These are phyloP conservation scores for Erinaceus europaeus DNA, from an alignment of 2,113 vertebrate species.

Conservation along the genomic window DNA sequence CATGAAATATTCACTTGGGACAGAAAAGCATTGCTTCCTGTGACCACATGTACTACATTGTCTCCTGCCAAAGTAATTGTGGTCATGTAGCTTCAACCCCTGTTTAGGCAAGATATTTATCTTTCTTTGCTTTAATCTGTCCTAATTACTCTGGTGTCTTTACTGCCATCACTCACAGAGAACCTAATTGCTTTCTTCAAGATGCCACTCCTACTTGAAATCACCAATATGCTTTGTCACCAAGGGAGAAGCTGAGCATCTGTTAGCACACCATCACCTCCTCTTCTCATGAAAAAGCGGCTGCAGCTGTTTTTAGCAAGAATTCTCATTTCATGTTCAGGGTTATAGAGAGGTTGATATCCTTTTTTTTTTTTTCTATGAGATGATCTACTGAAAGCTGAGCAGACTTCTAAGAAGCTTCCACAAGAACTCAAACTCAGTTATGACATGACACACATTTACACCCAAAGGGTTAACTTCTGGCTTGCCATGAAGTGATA, in stretches of 20 bases:
- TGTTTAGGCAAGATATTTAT: conserved; percentile 16
- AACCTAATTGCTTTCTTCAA: conserved; percentile 54
- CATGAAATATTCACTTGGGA: not conserved
- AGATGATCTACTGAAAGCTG: not conserved
- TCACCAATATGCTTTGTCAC: conserved; percentile 51
- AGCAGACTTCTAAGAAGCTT: not conserved
- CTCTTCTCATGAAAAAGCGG: conserved; percentile 2
- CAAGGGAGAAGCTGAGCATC: conserved; percentile 34
- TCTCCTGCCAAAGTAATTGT: conserved; percentile 30
- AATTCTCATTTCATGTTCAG: conserved; percentile 33
- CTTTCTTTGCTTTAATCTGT: conserved; percentile 51
- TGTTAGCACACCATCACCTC: conserved; percentile 15
- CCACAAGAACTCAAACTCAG: not conserved
- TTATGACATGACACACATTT: not conserved
- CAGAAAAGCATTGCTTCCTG: not conserved
- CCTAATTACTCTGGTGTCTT: conserved; percentile 57
- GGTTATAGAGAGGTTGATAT: not conserved
- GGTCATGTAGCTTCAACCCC: conserved; percentile 19
- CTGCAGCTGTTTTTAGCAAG: conserved; percentile 30
- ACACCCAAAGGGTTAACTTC: not conserved
- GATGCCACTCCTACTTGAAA: conserved; percentile 46
- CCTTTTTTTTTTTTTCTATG: not conserved
- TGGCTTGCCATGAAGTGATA: not conserved
- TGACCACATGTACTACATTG: not conserved
- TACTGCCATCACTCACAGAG: conserved; percentile 33